Evolutionary conservation across 2,113 vertebrate genomes (phyloP).

Genomic region (Brachyhypopomus occidentalis): DNA sequence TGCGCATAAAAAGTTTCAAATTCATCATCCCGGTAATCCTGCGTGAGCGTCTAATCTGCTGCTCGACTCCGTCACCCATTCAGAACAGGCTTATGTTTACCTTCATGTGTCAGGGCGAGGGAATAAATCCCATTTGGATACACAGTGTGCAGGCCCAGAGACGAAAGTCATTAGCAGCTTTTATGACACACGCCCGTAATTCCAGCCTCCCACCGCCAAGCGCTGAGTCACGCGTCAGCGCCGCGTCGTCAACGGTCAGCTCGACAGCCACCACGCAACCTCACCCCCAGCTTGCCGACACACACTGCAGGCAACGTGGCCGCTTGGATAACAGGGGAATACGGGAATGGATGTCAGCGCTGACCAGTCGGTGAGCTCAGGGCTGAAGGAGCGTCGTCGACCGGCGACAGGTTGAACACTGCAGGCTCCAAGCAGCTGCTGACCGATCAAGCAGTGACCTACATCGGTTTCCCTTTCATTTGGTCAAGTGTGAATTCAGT

Average conservation of each 20-base stretch:
- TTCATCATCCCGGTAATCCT: background rate
- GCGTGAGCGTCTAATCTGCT: conserved; percentile 59
- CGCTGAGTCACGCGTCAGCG: background rate
- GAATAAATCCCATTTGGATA: conserved; percentile 59
- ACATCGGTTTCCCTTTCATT: background rate
- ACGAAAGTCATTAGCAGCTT: conserved; percentile 68
- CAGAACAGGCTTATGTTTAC: conserved; percentile 67
- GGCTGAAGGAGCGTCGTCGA: background rate
- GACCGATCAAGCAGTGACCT: conserved; percentile 1
- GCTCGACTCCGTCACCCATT: conserved; percentile 68
- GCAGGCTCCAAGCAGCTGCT: background rate
- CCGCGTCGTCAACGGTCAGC: conserved; percentile 21
- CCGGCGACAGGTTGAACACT: too few relatives aligned
- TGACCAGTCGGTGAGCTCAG: background rate
- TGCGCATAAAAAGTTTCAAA: background rate
- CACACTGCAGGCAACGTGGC: background rate
- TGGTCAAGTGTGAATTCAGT: conserved; percentile 11
- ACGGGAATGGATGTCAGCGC: background rate
- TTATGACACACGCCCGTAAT: conserved; percentile 65
- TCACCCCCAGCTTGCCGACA: background rate
- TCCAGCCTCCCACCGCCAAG: conserved; percentile 49
- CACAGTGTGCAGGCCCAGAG: conserved; percentile 59
- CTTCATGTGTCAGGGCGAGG: conserved; percentile 51
- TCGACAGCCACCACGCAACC: background rate
- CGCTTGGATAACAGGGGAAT: background rate